Conservation (phyloP, 2,888 invertebrate species). For the Drosophila sordidula region DNA sequence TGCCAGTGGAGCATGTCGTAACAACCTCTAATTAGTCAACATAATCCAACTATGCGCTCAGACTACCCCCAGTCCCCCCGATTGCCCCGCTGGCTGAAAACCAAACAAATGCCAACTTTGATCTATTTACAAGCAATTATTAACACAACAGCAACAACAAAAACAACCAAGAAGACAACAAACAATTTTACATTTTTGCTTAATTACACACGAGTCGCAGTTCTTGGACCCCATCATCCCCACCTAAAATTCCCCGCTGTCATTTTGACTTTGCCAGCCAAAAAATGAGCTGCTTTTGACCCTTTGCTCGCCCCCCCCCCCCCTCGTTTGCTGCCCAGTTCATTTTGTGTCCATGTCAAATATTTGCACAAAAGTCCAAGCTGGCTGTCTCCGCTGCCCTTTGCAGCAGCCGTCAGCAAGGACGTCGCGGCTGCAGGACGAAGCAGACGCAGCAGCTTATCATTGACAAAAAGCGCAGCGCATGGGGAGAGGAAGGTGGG, state of each 20-base stretch:
- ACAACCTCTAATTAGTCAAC: slow-evolving; percentile 70
- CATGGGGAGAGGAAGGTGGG: no score
- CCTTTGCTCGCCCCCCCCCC: not conserved
- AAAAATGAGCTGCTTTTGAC: slow-evolving; percentile 60
- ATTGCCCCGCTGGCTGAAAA: not conserved
- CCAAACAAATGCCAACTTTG: slow-evolving; percentile 73
- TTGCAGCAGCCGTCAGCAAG: slow-evolving; percentile 16
- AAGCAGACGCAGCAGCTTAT: slow-evolving; percentile 36
- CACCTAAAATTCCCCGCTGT: slow-evolving; percentile 21
- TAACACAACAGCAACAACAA: slow-evolving; percentile 54
- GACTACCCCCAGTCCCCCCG: not conserved
- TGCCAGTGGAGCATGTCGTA: slow-evolving; percentile 58
- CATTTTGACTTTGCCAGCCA: slow-evolving; percentile 53
- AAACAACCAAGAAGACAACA: slow-evolving; percentile 38
- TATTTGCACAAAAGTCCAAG: slow-evolving; percentile 75
- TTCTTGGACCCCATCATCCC: not conserved
- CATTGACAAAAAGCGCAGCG: slow-evolving; percentile 64
- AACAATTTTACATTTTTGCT: slow-evolving; percentile 75
- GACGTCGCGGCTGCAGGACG: not conserved
- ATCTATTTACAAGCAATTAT: slow-evolving; percentile 79
- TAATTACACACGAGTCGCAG: slow-evolving; percentile 70
- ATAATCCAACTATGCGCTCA: slow-evolving; percentile 56
- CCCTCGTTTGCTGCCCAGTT: slow-evolving; percentile 6
- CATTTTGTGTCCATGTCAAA: slow-evolving; percentile 65
- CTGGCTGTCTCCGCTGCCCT: slow-evolving; percentile 14